Percentiles rank a stretch among this genome's conserved stretches.
These are phyloP conservation scores for Balaeniceps rex DNA, from an alignment of 2,113 vertebrate genomes.

Conservation along the genomic window DNA sequence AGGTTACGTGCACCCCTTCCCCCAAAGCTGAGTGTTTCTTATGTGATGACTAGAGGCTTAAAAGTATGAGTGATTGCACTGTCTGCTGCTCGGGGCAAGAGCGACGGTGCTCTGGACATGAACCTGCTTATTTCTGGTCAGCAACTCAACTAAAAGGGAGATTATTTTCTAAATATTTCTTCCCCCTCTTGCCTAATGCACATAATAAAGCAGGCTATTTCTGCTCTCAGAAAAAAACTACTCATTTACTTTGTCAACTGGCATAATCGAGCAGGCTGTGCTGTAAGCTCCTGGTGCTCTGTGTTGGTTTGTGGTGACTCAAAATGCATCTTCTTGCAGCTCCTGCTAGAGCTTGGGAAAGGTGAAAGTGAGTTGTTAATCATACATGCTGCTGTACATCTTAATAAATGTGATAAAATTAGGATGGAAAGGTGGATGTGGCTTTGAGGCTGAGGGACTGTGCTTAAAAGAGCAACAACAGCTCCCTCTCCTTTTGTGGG, in stretches of 20 bases:
- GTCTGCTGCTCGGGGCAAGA: neutral
- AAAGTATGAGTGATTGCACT: neutral
- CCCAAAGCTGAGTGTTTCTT: neutral
- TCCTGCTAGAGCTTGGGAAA: neutral
- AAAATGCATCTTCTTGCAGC: neutral
- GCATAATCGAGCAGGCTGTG: neutral
- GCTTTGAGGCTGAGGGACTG: neutral
- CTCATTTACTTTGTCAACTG: neutral
- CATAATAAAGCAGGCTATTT: neutral
- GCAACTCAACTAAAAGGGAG: neutral
- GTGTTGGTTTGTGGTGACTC: neutral
- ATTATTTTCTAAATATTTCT: neutral
- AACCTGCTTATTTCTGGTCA: neutral
- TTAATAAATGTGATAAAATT: neutral
- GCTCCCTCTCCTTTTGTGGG: neutral
- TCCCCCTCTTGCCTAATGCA: neutral
- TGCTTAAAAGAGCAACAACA: neutral
- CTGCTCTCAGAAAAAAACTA: neutral
- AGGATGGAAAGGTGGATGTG: neutral
- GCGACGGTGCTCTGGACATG: neutral
- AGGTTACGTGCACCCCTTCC: neutral
- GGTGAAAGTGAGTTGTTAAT: neutral
- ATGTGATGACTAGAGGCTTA: neutral
- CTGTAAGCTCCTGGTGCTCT: neutral
- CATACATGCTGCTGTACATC: neutral